Evolutionary conservation across 2,888 invertebrate species (phyloP).

Genomic region (Scaptomyza polygonia): DNA sequence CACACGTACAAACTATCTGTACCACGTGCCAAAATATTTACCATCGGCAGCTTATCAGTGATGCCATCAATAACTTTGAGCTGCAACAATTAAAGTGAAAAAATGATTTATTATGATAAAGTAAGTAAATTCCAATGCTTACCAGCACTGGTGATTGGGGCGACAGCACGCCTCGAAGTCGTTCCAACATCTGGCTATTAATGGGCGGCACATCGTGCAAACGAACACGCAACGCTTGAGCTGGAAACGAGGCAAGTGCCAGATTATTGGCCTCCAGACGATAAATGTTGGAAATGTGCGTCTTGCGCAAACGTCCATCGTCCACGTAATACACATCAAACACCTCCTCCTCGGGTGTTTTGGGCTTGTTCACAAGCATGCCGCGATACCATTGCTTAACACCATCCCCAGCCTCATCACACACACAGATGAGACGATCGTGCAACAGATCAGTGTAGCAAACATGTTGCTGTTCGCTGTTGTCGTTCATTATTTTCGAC

Average conservation of each 20-base stretch:
- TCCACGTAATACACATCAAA: conserved; percentile 86
- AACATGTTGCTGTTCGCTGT: conserved; percentile 77
- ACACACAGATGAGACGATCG: conserved; percentile 85
- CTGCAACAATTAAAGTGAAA: conserved; percentile 46
- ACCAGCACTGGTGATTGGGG: conserved; percentile 84
- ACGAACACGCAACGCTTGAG: conserved; percentile 86
- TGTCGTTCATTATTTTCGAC: conserved; percentile 54
- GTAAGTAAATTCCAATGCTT: conserved; percentile 8
- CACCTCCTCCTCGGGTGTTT: conserved; percentile 82
- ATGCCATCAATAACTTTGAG: conserved; percentile 83
- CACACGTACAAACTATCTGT: conserved; percentile 86
- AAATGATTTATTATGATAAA: neutral
- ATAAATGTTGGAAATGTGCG: conserved; percentile 84
- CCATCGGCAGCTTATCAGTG: conserved; percentile 83
- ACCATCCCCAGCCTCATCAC: conserved; percentile 77
- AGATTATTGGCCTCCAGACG: conserved; percentile 85
- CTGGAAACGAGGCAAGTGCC: conserved; percentile 86
- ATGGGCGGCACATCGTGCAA: conserved; percentile 86
- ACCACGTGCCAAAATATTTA: conserved; percentile 89
- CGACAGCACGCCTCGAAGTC: conserved; percentile 87
- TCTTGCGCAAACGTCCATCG: conserved; percentile 85
- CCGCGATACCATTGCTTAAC: conserved; percentile 84
- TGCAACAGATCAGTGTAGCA: conserved; percentile 77
- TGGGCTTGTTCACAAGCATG: conserved; percentile 81
- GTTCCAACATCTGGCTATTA: conserved; percentile 85